Conservation (phyloP, 2,113 vertebrate genomes). For the Crypturellus undulatus region DNA sequence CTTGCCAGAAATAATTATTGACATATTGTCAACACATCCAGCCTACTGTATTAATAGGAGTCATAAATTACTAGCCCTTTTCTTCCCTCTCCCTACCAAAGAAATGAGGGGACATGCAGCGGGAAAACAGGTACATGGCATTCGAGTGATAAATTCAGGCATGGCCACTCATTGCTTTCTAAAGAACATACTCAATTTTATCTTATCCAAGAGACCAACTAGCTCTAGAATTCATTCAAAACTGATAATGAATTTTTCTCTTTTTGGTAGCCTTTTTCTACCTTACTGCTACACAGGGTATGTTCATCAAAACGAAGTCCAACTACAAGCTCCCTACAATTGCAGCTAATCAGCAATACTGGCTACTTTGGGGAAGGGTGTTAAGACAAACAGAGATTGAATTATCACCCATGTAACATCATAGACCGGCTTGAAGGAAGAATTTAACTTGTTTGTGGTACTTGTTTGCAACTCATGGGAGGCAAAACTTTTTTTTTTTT, state of each 20-base stretch:
- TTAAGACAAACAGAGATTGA: not conserved
- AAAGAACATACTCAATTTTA: not conserved
- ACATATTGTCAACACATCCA: constrained; percentile 75
- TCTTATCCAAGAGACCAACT: not conserved
- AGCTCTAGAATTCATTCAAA: not conserved
- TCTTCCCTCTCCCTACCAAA: not conserved
- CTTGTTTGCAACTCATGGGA: not conserved
- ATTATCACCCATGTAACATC: not conserved
- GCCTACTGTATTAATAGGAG: constrained; percentile 73
- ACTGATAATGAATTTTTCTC: not conserved
- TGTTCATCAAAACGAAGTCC: not conserved
- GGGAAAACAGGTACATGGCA: not conserved
- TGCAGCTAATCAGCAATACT: not conserved
- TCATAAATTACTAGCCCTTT: constrained; percentile 72
- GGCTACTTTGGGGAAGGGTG: not conserved
- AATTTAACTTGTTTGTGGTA: not conserved
- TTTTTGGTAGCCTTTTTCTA: not conserved
- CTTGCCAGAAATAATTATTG: constrained; percentile 81
- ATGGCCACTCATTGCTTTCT: not conserved
- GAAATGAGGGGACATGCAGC: constrained; percentile 23
- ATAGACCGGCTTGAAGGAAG: not conserved
- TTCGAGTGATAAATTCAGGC: not conserved
- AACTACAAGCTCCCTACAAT: not conserved
- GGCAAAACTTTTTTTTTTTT: not conserved
- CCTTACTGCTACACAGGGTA: not conserved